Base-by-base conservation (phyloP, 2,888 invertebrate genomes). In the Morpho achilles region DNA sequence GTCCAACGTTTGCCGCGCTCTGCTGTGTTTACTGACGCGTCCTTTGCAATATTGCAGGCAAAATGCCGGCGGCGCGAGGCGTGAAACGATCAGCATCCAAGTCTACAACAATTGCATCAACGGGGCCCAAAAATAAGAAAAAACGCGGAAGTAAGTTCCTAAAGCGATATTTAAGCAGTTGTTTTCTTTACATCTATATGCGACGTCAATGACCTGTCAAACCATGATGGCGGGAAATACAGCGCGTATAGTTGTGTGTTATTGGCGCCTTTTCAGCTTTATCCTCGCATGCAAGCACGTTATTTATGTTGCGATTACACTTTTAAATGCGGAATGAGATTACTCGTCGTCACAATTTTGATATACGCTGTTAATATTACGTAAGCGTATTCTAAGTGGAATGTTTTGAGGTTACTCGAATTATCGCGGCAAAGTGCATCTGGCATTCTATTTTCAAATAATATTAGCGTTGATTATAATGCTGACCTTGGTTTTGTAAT, bases 141-240 rank as follows among this genome's bases (percentile, higher is more conserved):
- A 91, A 91, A 80, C 88, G 89, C 69, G 83, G 82, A 84, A 82
- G 89, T 89, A 67, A 84, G 87, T 73, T 53, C 63, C 61, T 60
- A 48, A 64, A 72, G 67, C 66, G 67, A 71, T 68, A 65, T 70
- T 75, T 74, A 69, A 73, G 76, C 75, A 79, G 75, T 87, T 89
- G 87, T 88, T 88, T 88, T 89, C 87, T 84, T 87, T 87, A 77
- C 82, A 76, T 81, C 80, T 82, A 72, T 69, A 71, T 71, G 63
- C 80, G 78, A 88, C 82, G 89, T 88, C 89, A 89, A 84, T 88
- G 89, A 88, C 87, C 89, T 89, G 87, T 88, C 89, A 89, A 86
- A 83, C 71, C 71, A 76, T 75, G 75, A 88, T 89, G 89, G 90
- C 90, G 89, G 89, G 89, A 90, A 90, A 87, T 70, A 68, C 69